A percentile compares a stretch with the other conserved stretches of the same genome.
These are phyloP conservation scores for Clamator glandarius DNA, from an alignment of 2,797 vertebrate genomes.

Conservation along the genomic window DNA sequence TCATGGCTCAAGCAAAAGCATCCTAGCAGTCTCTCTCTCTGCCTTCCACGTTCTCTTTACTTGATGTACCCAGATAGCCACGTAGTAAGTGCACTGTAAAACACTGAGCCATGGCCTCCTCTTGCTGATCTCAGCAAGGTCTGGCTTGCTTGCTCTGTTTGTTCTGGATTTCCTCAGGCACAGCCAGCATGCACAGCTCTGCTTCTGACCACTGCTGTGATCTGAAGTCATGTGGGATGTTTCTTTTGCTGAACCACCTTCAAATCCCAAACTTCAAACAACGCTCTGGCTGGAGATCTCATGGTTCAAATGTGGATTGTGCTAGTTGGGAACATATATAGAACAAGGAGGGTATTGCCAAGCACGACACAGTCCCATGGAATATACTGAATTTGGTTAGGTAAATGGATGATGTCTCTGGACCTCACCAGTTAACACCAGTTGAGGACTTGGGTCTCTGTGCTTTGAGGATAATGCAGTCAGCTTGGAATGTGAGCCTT, in stretches of 20 bases:
- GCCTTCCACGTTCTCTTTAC: not conserved
- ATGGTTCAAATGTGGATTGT: not conserved
- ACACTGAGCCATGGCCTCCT: not conserved
- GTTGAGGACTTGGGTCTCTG: not conserved
- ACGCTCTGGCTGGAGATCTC: conserved; percentile 7
- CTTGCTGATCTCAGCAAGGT: conserved; percentile 13
- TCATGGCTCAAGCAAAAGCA: not conserved
- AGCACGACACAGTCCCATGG: not conserved
- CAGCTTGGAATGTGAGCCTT: not conserved
- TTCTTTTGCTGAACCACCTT: conserved; percentile 39
- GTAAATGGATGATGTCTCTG: not conserved
- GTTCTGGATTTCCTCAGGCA: conserved; percentile 26
- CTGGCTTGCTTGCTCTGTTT: conserved; percentile 21
- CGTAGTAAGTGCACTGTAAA: not conserved
- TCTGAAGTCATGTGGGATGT: not conserved
- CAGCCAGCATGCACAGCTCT: not conserved
- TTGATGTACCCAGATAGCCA: not conserved
- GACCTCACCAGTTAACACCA: not conserved
- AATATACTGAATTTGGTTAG: not conserved
- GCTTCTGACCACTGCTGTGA: conserved; percentile 30
- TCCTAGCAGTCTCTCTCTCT: not conserved
- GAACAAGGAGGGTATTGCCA: not conserved
- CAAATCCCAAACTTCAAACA: conserved; percentile 16
- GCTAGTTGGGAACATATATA: not conserved
- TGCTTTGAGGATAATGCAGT: not conserved